Conservation (phyloP, 2,888 invertebrate species). For the Sussaba pulchella region DNA sequence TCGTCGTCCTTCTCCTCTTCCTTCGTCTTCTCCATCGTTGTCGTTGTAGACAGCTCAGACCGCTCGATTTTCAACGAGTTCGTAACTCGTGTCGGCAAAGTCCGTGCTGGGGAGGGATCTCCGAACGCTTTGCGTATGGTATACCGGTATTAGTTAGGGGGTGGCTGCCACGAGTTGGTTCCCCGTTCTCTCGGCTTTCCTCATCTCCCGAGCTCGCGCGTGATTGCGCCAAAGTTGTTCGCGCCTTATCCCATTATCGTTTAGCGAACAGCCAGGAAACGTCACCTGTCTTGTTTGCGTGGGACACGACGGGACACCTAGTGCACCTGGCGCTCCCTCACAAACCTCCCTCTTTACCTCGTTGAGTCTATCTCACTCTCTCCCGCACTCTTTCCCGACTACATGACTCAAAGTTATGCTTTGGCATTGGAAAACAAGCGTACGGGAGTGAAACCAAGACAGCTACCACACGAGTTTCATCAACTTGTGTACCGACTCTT, state of each 20-base stretch:
- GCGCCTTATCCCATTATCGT: constrained; percentile 66
- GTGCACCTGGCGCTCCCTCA: constrained; percentile 34
- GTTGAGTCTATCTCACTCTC: constrained; percentile 1
- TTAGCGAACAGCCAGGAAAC: constrained; percentile 62
- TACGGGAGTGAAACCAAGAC: background rate
- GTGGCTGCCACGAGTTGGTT: constrained; percentile 54
- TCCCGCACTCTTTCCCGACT: constrained; percentile 5
- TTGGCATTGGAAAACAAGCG: constrained; percentile 1
- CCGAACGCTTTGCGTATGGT: constrained; percentile 60
- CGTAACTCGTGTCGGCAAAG: constrained; percentile 64
- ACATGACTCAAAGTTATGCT: constrained; percentile 17
- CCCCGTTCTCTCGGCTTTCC: constrained; percentile 51
- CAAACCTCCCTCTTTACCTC: background rate
- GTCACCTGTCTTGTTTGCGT: constrained; percentile 64
- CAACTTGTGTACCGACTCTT: background rate
- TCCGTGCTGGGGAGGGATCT: constrained; percentile 59
- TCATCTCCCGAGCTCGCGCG: constrained; percentile 57
- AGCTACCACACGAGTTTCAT: background rate
- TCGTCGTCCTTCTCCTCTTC: constrained; percentile 18
- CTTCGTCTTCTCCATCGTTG: constrained; percentile 46
- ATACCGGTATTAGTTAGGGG: constrained; percentile 62
- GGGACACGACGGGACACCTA: constrained; percentile 58
- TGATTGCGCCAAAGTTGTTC: constrained; percentile 67
- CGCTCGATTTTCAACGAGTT: constrained; percentile 66
- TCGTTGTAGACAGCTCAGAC: constrained; percentile 62